Conservation (phyloP, 2,797 vertebrate genomes). For the Hephaestus fuliginosus region DNA sequence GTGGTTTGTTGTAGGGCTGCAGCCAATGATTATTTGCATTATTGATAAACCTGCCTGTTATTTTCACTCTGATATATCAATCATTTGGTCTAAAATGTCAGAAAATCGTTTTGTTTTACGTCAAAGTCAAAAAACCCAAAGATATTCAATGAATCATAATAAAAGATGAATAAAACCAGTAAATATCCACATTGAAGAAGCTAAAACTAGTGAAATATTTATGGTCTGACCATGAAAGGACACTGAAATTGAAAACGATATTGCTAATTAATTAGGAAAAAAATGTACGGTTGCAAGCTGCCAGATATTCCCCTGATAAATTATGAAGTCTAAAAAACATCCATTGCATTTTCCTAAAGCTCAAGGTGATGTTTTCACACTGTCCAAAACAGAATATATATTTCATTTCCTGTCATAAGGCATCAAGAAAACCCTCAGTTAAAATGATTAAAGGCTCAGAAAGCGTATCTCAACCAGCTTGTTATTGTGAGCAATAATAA, state of each 20-base stretch:
- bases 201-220: not conserved
- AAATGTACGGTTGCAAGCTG: not conserved
- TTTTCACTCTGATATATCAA: not conserved
- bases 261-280: not conserved
- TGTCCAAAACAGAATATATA: not conserved
- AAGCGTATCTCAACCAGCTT: not conserved
- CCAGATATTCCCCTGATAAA: not conserved
- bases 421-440: not conserved
- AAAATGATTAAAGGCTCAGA: not conserved
- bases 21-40: not conserved
- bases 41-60: not conserved
- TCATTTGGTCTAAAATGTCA: not conserved
- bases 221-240: not conserved
- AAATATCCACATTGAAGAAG: not conserved
- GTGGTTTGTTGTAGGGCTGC: not conserved
- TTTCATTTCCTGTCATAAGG: not conserved
- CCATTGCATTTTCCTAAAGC: too few species aligned
- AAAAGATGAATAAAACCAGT: not conserved
- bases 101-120: not conserved
- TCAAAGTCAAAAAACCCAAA: not conserved
- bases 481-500: not conserved
- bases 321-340: not conserved
- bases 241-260: not conserved
- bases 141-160: not conserved
- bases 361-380: too few species aligned